Base-by-base conservation (phyloP, 2,888 invertebrate species). In the Hydriomena furcata region DNA sequence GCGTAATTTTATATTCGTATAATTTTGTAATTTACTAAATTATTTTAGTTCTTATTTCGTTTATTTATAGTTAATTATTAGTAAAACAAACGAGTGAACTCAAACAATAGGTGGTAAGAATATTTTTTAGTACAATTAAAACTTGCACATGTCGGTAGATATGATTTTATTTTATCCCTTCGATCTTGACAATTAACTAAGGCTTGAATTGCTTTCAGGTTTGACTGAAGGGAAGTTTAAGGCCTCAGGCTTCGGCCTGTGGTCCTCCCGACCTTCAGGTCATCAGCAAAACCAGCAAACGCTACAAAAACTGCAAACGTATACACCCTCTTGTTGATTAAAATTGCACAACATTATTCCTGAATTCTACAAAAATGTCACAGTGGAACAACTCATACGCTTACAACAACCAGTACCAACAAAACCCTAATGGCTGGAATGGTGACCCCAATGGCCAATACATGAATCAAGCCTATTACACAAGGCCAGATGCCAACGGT, bases 191-290 rank as follows among this genome's bases (percentile, higher is more conserved):
- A n/a, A n/a, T 34, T 28, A 40, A 43, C 40, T 48, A 32, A 42
- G 24, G 32, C 46, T 62, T 53, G 50, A 67, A 65, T 59, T 67
- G 40, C 24, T 79, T 81, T 59, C 79, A 82, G 82, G 72, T 64
- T 64, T 63, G 60, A 63, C 65, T 60, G 60, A 59, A 59, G 61
- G 45, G 36, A 46, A 60, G 56, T 54, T 53, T 52, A 54, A 58
- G 81, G 71, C 84, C 84, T 70, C 78, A 73, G 89, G 88, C 86
- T 81, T 84, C 84, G 87, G 89, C 88, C 88, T 85, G 81, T 69
- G 80, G 88, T 77, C 79, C 63, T 55, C 56, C 56, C 52, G 58
- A 57, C 60, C 50, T 55, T 24, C 5, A 30, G 8, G 34, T 43
- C 20, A 28, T 12, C 4, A 32, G 8, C 60, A 52, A 52, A 62